Percentiles rank a stretch among this genome's conserved stretches.
Conservation (phyloP, 2,113 vertebrate genomes). For the Chroicocephalus ridibundus region DNA sequence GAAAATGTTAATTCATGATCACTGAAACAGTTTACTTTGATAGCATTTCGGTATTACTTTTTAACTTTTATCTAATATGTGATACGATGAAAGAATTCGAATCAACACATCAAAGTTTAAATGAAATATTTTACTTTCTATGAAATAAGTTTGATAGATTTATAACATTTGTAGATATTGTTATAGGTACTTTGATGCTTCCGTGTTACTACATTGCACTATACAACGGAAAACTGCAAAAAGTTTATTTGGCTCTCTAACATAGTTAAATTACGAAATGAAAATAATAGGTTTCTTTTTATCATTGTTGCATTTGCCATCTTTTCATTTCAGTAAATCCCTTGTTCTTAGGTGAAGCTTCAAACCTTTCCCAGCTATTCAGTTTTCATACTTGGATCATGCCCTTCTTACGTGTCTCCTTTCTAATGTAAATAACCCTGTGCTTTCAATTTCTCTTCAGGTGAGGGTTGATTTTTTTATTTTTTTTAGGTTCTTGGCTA, state of each 20-base stretch:
- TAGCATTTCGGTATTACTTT: not conserved
- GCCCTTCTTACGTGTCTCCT: not conserved
- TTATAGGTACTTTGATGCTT: not conserved
- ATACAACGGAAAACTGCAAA: not conserved
- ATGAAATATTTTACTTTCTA: not conserved
- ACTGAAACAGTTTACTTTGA: not conserved
- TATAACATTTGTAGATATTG: not conserved
- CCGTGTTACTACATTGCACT: not conserved
- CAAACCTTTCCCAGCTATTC: not conserved
- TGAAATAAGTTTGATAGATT: not conserved
- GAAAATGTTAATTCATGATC: not conserved
- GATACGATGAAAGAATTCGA: not conserved
- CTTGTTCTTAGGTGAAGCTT: not conserved
- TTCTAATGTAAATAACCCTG: slow-evolving; percentile 29
- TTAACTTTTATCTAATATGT: not conserved
- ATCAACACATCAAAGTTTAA: not conserved
- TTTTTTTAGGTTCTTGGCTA: not conserved
- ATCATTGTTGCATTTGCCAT: not conserved
- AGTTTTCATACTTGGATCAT: not conserved
- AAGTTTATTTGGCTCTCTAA: not conserved
- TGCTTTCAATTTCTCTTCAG: slow-evolving; percentile 11
- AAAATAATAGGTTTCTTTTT: not conserved
- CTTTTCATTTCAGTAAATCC: slow-evolving; percentile 11
- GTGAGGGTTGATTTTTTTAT: not conserved
- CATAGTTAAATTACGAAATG: not conserved